Evolutionary conservation across 2,113 vertebrate genomes (phyloP), one percentile per base, ranked within the genome.

Genomic region (Thalassarche chlororhynchos): DNA sequence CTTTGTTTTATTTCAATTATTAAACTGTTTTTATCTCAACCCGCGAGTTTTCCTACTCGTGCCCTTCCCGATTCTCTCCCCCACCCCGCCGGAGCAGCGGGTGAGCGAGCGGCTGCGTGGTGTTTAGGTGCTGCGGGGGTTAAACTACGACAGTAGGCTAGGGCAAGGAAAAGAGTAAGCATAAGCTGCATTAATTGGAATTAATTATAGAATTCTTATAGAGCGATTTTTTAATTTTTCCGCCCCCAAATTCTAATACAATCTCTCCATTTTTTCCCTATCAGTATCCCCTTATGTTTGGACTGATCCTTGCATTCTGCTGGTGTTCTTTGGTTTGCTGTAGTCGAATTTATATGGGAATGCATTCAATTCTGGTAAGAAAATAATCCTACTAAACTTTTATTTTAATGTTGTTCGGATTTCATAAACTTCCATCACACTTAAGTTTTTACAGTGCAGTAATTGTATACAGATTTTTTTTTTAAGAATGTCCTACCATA

Each of bases 291-390:
- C 95, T 98, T 94, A 9, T 97, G 3, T 98, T 98, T 84, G 99
- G 99, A 89, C 98, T 99, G 97, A 89, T 98, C 84, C 95, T 99
- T 94, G 98, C 99, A 16, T 95, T 99, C 79, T 98, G 98, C 98
- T 99, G 99, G 99, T 99, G 99, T 97, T 97, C 98, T 92, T 98
- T 99, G 98, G 99, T 99, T 97, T 99, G 99, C 88, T 95, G 99
- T 90, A 99, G 99, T 97, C 99, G 99, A 55, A 98, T 99, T 98
- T 99, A 99, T 98, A 99, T 99, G 99, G 99, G 99, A 49, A 99
- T 99, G 99, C 99, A 99, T 98, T 99, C 99, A 7, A 98, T 99
- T 95, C 98, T 99, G 99, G 99, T 99, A 98, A 99, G 99, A 68
- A 96, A 95, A 91, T 47, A 18, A 19, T 92, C 49, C 51, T 68